Evolutionary conservation across 2,113 vertebrate species (phyloP), one percentile per base, ranked within the genome.

Genomic region (Columba livia): DNA sequence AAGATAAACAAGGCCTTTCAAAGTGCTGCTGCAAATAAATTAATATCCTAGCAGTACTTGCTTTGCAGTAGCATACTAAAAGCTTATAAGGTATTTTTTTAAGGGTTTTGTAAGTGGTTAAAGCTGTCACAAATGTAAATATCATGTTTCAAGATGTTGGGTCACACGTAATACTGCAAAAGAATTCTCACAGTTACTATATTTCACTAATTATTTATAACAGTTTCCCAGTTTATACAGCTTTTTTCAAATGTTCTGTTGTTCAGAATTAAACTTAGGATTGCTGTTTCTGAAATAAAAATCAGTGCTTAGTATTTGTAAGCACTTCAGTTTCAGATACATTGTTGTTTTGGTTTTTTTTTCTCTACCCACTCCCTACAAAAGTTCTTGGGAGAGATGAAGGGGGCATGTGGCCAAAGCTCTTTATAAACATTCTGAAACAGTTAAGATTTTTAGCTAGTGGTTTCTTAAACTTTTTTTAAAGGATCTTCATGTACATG

Each of bases 401-500:
- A n/a, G 14, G 69, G n/a, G 40, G 26, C 3, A 2, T 8, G 5
- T 50, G n/a, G 32, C 62, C 50, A 61, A 61, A 92, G 32, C 20
- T 85, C 12, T 65, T 77, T 40, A 24, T 82, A 80, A 73, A 50
- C 7, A 42, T 6, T 48, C 25, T 72, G 73, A 25, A 60, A 34
- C 11, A 23, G 10, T 48, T 50, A 8, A 29, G 6, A 10, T 40
- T 78, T 93, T 57, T 40, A 54, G 13, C 42, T 86, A 92, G 80
- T 62, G 2, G 5, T 54, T 92, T 92, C 57, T 71, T 84, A n/a
- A 66, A 57, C 62, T 75, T 86, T 92, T 58, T 90, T 90, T 56
- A 28, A 97, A 99, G 99, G 93, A 99, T 99, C 97, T 99, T 99
- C 97, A 98, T 99, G 99, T 99, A 99, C 61, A 98, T 99, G 97